These are phyloP conservation scores for Apolygus lucorum DNA, from an alignment of 1,140 invertebrate genomes.

Conservation along the genomic window DNA sequence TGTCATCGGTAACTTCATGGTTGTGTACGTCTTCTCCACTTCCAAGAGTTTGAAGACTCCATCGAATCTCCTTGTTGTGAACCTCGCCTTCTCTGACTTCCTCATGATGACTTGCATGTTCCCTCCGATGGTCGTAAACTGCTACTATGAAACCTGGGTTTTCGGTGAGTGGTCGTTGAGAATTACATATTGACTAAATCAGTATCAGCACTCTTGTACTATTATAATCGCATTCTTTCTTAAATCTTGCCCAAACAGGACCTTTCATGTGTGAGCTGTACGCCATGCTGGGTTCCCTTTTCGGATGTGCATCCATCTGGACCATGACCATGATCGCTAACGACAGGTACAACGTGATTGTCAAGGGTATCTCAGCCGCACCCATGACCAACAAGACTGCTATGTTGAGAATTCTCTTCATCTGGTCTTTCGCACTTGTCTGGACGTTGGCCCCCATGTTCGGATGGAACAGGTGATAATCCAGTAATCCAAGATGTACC, in stretches of 20 bases:
- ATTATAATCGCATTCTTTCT: conserved; percentile 20
- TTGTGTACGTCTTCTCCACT: conserved; percentile 72
- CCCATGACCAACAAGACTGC: conserved; percentile 61
- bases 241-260: conserved; percentile 42
- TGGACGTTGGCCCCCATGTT: conserved; percentile 67
- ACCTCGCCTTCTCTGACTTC: conserved; percentile 80
- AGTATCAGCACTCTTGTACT: too few species aligned
- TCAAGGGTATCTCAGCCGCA: conserved; percentile 63
- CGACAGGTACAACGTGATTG: conserved; percentile 78
- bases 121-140: conserved; percentile 76
- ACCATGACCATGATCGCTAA: conserved; percentile 72
- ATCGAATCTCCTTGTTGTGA: conserved; percentile 74
- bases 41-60: conserved; percentile 70
- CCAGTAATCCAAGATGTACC: too few species aligned
- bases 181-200: too few species aligned
- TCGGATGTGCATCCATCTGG: conserved; percentile 73
- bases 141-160: conserved; percentile 79
- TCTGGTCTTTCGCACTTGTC: conserved; percentile 56
- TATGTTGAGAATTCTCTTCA: conserved; percentile 53
- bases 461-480: conserved; percentile 76
- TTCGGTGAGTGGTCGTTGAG: conserved; percentile 52
- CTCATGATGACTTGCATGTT: conserved; percentile 77
- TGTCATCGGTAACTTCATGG: conserved; percentile 71
- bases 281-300: conserved; percentile 66
- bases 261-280: conserved; percentile 74